Evolutionary conservation across 2,797 vertebrate genomes (phyloP).

Genomic region (Darevskia nairensis): DNA sequence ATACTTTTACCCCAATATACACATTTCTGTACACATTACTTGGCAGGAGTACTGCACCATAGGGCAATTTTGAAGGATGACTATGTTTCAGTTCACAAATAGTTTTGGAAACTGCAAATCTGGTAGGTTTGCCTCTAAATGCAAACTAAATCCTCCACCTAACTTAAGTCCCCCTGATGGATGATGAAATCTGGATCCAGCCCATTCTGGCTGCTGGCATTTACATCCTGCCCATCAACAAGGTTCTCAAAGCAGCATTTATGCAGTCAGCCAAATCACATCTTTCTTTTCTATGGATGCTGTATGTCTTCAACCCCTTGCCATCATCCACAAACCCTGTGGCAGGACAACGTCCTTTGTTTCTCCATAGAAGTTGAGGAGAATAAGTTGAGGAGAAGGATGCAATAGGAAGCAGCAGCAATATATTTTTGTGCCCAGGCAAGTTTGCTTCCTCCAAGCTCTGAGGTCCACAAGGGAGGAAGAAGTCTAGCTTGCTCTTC

Average conservation of each 20-base stretch:
- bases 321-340: background rate
- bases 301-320: background rate
- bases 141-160: no score
- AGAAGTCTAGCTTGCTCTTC: background rate
- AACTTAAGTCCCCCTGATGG: no score
- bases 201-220: background rate
- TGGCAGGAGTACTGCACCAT: no score
- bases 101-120: no score
- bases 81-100: no score
- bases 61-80: no score
- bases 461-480: background rate
- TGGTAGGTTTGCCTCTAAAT: no score
- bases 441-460: background rate
- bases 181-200: background rate
- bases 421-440: background rate
- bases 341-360: background rate
- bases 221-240: background rate
- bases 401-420: background rate
- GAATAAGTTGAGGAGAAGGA: background rate
- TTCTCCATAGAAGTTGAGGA: background rate
- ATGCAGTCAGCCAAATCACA: background rate
- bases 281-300: background rate
- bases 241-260: background rate
- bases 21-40: no score
- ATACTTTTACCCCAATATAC: no score